Conservation (phyloP, 2,113 vertebrate genomes). For the Megaceryle torquata region DNA sequence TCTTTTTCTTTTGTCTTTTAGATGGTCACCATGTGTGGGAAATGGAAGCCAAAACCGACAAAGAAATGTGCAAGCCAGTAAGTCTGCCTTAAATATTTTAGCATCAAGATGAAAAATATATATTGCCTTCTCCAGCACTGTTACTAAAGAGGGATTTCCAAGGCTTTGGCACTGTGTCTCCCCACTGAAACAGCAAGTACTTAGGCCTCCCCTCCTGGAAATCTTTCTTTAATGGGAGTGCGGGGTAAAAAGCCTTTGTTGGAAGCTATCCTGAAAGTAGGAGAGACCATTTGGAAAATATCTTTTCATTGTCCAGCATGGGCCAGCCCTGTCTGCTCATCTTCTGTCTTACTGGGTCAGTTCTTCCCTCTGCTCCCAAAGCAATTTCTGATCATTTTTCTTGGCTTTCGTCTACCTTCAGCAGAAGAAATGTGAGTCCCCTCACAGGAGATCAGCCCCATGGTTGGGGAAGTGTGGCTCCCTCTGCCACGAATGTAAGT, state of each 20-base stretch:
- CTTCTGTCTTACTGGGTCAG: constrained; percentile 41
- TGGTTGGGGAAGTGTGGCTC: background rate
- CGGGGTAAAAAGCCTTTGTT: background rate
- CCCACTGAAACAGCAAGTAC: constrained; percentile 31
- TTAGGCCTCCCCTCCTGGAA: constrained; percentile 52
- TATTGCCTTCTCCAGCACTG: constrained; percentile 31
- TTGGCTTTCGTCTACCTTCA: background rate
- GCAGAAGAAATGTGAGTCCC: background rate
- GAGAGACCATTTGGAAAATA: constrained; percentile 55
- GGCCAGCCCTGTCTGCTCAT: constrained; percentile 30
- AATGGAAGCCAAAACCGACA: constrained; percentile 95
- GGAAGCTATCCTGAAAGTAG: constrained; percentile 34
- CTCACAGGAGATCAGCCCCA: background rate
- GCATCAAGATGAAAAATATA: constrained; percentile 27
- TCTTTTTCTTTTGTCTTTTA: constrained; percentile 70
- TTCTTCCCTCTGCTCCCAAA: constrained; percentile 12
- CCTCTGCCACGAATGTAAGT: background rate
- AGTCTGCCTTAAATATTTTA: constrained; percentile 74
- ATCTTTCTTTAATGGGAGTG: constrained; percentile 4
- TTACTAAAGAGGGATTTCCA: constrained; percentile 61
- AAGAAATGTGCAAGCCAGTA: constrained; percentile 91
- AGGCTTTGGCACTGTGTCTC: constrained; percentile 33
- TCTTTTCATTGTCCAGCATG: constrained; percentile 27
- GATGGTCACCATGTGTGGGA: constrained; percentile 99
- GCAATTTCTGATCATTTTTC: constrained; percentile 20